A percentile compares a stretch with the other conserved stretches of the same genome.
Conservation (phyloP, 2,888 invertebrate species). For the Chouioia cunea region DNA sequence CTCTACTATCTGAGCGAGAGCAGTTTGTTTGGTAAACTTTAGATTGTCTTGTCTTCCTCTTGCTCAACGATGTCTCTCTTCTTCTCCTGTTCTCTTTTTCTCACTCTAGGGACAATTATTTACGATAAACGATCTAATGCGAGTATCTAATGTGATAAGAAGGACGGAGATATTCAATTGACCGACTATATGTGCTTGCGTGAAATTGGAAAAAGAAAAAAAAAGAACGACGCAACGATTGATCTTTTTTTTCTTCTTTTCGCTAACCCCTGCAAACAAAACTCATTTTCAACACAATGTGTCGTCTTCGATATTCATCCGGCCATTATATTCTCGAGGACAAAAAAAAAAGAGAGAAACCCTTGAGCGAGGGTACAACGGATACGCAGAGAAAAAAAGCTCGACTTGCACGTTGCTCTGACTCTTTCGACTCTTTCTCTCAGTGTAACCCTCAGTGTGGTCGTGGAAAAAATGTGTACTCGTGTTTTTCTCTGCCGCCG, state of each 20-base stretch:
- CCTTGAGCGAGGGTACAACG: background rate
- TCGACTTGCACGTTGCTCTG: background rate
- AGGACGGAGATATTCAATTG: no score
- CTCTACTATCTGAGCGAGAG: background rate
- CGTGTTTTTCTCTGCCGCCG: constrained; percentile 19
- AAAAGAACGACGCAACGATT: no score
- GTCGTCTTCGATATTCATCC: no score
- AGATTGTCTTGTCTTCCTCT: constrained; percentile 13
- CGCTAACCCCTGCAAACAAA: no score
- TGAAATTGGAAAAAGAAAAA: background rate
- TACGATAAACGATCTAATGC: background rate
- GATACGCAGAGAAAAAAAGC: background rate
- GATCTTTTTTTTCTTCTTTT: no score
- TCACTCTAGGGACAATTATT: constrained; percentile 7
- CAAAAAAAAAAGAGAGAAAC: no score
- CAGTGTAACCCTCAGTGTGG: no score
- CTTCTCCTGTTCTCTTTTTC: background rate
- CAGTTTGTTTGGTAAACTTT: background rate
- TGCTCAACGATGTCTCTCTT: constrained; percentile 1
- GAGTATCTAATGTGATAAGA: background rate
- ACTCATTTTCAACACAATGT: no score
- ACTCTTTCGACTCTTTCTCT: no score
- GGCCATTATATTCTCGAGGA: no score
- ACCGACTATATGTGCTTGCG: background rate
- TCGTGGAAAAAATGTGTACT: background rate